Percentiles rank a stretch among this genome's conserved stretches.
Conservation (phyloP, 2,888 invertebrate species). For the Aphidoletes aphidimyza region DNA sequence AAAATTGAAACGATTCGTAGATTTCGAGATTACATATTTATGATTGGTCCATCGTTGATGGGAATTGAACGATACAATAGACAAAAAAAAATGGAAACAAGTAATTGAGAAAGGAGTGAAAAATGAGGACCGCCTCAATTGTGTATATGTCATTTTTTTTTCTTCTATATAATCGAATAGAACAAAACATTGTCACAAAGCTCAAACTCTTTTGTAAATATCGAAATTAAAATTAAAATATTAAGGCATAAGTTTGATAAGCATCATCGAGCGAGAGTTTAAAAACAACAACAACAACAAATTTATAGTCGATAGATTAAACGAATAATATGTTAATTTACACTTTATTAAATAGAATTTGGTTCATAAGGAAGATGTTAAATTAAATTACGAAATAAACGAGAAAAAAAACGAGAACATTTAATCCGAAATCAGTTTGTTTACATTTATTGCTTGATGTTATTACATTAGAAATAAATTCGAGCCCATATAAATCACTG, state of each 20-base stretch:
- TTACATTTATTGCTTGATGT: too few species aligned
- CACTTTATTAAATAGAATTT: background rate
- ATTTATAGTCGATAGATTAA: slow-evolving; percentile 36
- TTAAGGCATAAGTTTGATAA: background rate
- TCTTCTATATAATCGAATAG: too few species aligned
- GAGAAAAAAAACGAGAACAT: too few species aligned
- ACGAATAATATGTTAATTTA: background rate
- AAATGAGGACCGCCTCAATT: background rate
- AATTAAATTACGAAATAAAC: background rate
- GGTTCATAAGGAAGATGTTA: background rate
- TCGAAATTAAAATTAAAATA: background rate
- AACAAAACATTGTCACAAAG: background rate
- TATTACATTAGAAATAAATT: too few species aligned
- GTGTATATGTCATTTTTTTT: slow-evolving; percentile 7
- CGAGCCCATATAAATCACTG: too few species aligned
- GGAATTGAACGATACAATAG: background rate
- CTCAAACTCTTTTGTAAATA: slow-evolving; percentile 28
- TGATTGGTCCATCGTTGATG: too few species aligned
- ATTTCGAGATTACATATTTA: too few species aligned
- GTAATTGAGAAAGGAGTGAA: background rate
- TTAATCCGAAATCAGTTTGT: background rate
- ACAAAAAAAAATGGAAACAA: background rate
- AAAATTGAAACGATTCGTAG: background rate
- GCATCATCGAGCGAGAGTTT: background rate
- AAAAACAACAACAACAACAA: background rate